A percentile compares a stretch with the other conserved stretches of the same genome.
These are phyloP conservation scores for Diadema setosum DNA, from an alignment of 35 echinoderm and acorn worm genomes.

Conservation along the genomic window DNA sequence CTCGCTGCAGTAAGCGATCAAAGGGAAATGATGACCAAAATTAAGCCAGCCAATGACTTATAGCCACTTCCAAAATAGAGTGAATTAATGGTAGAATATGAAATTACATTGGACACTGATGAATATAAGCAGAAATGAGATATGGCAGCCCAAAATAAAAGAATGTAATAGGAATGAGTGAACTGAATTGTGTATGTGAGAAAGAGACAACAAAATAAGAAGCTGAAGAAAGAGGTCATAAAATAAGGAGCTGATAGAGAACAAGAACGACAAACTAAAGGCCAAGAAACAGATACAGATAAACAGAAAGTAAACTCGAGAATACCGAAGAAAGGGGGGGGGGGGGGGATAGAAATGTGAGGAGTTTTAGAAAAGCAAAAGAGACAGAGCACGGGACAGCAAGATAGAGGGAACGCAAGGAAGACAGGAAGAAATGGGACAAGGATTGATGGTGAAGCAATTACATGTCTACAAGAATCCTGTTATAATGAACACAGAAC, in stretches of 20 bases:
- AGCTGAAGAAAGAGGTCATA: not conserved
- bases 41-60: too few relatives aligned
- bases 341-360: not conserved
- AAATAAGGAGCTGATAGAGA: not conserved
- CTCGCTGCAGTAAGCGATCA: conserved; percentile 69
- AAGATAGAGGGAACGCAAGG: not conserved
- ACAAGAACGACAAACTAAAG: not conserved
- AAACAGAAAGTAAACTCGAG: not conserved
- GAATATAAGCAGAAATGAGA: not conserved
- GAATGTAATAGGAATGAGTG: too few relatives aligned
- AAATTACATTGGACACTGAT: not conserved
- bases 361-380: not conserved
- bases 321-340: not conserved
- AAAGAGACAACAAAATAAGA: not conserved
- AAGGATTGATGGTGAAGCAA: too few relatives aligned
- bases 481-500: too few relatives aligned
- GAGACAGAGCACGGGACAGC: not conserved
- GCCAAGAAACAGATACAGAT: not conserved
- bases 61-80: too few relatives aligned
- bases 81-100: too few relatives aligned
- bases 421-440: not conserved
- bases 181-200: too few relatives aligned
- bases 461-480: too few relatives aligned
- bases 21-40: too few relatives aligned
- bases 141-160: too few relatives aligned